Percentiles rank a stretch among this genome's conserved stretches.
phyloP scores from a whole-genome alignment of 2,113 vertebrate species.

The Hemiscyllium ocellatum region DNA sequence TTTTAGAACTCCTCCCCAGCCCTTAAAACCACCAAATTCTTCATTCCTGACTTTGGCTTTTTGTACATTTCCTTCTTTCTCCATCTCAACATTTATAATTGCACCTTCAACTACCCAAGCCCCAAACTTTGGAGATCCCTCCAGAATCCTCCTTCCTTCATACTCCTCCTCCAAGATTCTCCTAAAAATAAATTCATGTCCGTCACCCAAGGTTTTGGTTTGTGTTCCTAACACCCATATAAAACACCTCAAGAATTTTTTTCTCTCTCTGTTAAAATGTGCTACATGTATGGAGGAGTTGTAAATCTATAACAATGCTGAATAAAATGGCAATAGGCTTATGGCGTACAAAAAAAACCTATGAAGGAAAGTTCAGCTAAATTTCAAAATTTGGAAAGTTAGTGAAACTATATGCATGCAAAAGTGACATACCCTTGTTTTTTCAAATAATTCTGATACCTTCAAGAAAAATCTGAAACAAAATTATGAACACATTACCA shows the following conservation, averaged over 20 bases:
- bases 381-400: constrained; percentile 27
- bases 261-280: background rate
- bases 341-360: background rate
- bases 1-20: background rate
- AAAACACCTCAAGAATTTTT: constrained; percentile 19
- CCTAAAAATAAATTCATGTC: background rate
- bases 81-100: background rate
- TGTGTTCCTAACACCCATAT: background rate
- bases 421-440: constrained; percentile 78
- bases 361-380: background rate
- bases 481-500: constrained; percentile 36
- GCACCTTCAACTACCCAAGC: background rate
- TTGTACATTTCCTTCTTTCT: background rate
- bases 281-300: background rate
- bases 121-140: background rate
- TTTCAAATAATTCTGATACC: constrained; percentile 94
- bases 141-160: background rate
- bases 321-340: background rate
- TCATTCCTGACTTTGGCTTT: background rate
- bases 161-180: background rate
- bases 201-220: background rate
- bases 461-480: constrained; percentile 86
- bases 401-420: constrained; percentile 29
- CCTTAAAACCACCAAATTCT: background rate
- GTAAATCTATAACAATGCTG: constrained; percentile 13